Evolutionary conservation across 2,888 invertebrate genomes (phyloP), one percentile per base, ranked within the genome.

Genomic region (Buathra laborator): DNA sequence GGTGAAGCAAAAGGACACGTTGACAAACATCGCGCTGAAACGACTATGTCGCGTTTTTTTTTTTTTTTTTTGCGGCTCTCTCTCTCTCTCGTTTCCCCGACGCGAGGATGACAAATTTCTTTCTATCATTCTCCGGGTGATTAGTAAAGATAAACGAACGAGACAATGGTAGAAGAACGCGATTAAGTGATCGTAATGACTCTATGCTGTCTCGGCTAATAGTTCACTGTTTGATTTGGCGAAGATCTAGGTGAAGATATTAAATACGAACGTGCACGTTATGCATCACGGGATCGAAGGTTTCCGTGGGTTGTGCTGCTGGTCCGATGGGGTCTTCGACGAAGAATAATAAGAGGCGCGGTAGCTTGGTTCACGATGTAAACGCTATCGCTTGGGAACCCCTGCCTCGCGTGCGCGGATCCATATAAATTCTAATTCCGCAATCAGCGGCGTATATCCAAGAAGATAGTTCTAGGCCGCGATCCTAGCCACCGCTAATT

Each of bases 351-450:
- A 75, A 79, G 83, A 79, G 79, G 62, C 32, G 53, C 32, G 71
- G 32, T 9, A n/a, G 14, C 14, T n/a, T 43, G 74, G 56, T 53
- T 67, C 56, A 32, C 59, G 48, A 64, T 75, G 75, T 79, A 76
- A 71, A 85, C 10, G 53, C 64, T 64, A 68, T 76, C 62, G 83
- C 88, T 89, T 92, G 93, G 91, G 92, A 92, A 89, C 89, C 92
- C 87, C 93, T 93, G 93, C 90, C 76, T 85, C 92, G 93, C 93
- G 93, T 94, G 93, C 93, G 88, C 83, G 88, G 90, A 92, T 92
- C 93, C 93, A 93, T 93, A 94, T 93, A 94, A 93, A 93, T 93
- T 93, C 93, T 93, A 92, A 93, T 93, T 93, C 92, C 91, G 92
- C 93, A 93, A 94, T 93, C 93, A 93, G 91, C 92, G 90, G 91